Percentiles rank a stretch among this genome's conserved stretches.
These are phyloP conservation scores for Cephalopachus bancanus DNA, from an alignment of 2,797 vertebrate genomes.

Conservation along the genomic window DNA sequence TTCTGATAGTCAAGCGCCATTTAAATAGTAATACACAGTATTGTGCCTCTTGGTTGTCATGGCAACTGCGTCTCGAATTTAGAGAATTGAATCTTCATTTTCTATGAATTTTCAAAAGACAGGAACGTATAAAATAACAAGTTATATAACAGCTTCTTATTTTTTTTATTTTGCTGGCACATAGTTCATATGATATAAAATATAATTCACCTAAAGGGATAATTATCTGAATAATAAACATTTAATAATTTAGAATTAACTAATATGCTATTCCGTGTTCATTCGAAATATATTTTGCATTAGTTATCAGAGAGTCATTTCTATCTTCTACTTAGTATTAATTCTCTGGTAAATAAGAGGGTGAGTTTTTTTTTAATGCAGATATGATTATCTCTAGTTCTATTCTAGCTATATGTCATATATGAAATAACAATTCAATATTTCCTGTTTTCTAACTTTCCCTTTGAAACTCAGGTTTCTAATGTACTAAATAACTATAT, in stretches of 20 bases:
- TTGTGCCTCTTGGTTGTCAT: slow-evolving; percentile 74
- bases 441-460: not conserved
- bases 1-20: slow-evolving; percentile 72
- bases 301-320: not conserved
- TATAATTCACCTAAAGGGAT: slow-evolving; percentile 20
- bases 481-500: not conserved
- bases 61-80: slow-evolving; percentile 75
- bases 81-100: slow-evolving; percentile 69
- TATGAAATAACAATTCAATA: not conserved
- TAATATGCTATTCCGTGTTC: not conserved
- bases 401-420: not conserved
- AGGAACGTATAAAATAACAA: slow-evolving; percentile 58
- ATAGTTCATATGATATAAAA: not conserved
- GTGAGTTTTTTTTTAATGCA: not conserved
- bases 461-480: not conserved
- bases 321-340: not conserved
- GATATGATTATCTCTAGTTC: not conserved
- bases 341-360: not conserved
- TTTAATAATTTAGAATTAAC: not conserved
- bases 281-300: not conserved
- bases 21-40: slow-evolving; percentile 49
- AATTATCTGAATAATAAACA: not conserved
- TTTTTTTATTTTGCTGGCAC: not conserved
- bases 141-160: not conserved
- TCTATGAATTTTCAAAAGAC: slow-evolving; percentile 63